Evolutionary conservation across 2,113 vertebrate genomes (phyloP).

Genomic region (Xiphias gladius): DNA sequence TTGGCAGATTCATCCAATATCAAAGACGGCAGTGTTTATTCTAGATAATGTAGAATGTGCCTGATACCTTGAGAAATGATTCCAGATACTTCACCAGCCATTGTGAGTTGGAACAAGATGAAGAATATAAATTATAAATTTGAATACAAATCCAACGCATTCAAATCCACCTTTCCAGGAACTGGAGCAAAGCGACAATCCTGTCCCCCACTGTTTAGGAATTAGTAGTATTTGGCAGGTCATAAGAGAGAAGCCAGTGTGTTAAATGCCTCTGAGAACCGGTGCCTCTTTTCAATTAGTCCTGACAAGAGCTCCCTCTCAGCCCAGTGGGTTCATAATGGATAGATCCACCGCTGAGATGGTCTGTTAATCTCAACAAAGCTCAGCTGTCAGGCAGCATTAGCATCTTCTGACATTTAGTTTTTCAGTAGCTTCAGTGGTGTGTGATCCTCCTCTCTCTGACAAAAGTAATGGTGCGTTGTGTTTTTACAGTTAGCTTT

Average conservation of each 20-base stretch:
- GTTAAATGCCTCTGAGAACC: constrained; percentile 5
- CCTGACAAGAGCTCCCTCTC: neutral
- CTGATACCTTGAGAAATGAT: neutral
- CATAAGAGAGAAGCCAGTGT: neutral
- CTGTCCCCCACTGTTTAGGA: neutral
- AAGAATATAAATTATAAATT: neutral
- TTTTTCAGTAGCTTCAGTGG: neutral
- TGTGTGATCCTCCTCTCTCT: neutral
- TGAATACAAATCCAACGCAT: neutral
- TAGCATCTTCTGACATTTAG: neutral
- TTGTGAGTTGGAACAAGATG: neutral
- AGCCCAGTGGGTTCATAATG: constrained; percentile 14
- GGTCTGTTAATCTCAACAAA: neutral
- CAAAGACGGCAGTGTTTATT: neutral
- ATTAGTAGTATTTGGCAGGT: neutral
- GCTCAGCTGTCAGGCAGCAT: constrained; percentile 12
- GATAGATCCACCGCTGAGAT: constrained; percentile 6
- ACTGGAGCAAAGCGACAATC: neutral
- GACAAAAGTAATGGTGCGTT: neutral
- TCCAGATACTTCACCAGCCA: too few relatives aligned
- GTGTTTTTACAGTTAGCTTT: neutral
- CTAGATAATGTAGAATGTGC: neutral
- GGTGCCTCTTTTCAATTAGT: constrained; percentile 12
- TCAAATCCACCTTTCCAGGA: neutral
- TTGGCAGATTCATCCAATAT: neutral